Evolutionary conservation across 2,888 invertebrate species (phyloP).

Genomic region (Ommatoiulus sabulosus): DNA sequence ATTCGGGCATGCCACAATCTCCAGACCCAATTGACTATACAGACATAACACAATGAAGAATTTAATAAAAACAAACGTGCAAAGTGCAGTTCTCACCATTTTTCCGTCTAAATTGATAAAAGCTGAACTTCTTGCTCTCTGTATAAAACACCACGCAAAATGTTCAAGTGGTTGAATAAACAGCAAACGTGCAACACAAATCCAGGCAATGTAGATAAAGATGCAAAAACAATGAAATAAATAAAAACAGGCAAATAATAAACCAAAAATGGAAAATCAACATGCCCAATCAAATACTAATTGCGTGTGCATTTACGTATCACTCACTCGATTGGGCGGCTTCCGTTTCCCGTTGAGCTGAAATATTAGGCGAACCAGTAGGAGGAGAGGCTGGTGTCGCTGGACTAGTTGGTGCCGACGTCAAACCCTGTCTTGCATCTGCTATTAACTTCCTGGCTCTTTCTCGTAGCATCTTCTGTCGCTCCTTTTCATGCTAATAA

Average conservation of each 20-base stretch:
- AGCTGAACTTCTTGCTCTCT: slow-evolving; percentile 60
- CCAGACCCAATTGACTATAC: no score
- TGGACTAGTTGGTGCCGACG: slow-evolving; percentile 58
- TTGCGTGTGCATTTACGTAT: not conserved
- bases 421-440: slow-evolving; percentile 78
- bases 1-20: not conserved
- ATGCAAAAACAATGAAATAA: slow-evolving; percentile 48
- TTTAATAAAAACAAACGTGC: slow-evolving; percentile 48
- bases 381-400: slow-evolving; percentile 59
- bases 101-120: slow-evolving; percentile 61
- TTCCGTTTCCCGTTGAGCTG: not conserved
- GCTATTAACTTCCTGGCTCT: slow-evolving; percentile 90
- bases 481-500: slow-evolving; percentile 80
- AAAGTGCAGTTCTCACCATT: slow-evolving; percentile 60
- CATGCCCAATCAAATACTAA: not conserved
- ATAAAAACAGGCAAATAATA: slow-evolving; percentile 61
- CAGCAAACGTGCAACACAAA: slow-evolving; percentile 22
- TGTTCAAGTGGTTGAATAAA: not conserved
- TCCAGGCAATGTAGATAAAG: slow-evolving; percentile 49
- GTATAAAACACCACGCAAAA: not conserved
- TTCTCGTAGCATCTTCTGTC: slow-evolving; percentile 86
- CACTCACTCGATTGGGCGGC: slow-evolving; percentile 51
- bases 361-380: slow-evolving; percentile 53
- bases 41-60: not conserved
- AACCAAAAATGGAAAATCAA: slow-evolving; percentile 59